These are phyloP conservation scores for Nannoperca australis DNA, from an alignment of 2,797 vertebrate genomes.

Conservation along the genomic window DNA sequence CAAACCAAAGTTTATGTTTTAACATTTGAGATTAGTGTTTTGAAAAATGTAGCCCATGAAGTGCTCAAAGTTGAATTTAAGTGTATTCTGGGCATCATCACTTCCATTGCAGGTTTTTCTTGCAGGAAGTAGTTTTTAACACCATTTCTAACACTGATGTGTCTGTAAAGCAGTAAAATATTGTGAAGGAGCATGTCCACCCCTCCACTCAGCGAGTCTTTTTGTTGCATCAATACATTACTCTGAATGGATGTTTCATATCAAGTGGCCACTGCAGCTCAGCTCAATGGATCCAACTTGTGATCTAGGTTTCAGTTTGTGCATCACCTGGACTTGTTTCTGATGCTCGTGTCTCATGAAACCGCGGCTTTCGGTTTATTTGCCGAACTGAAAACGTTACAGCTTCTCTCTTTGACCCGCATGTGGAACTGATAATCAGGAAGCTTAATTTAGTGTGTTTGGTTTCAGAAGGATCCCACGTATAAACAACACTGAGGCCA, in stretches of 20 bases:
- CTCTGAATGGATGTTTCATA: background rate
- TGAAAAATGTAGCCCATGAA: background rate
- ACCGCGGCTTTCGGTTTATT: conserved; percentile 23
- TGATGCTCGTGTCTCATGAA: background rate
- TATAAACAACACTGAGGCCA: conserved; percentile 17
- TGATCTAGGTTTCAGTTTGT: conserved; percentile 17
- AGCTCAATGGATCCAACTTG: background rate
- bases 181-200: background rate
- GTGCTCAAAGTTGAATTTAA: background rate
- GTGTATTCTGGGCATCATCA: background rate
- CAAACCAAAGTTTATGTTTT: background rate
- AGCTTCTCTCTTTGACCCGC: conserved; percentile 37
- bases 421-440: conserved; percentile 51
- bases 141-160: background rate
- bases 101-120: background rate
- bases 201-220: background rate
- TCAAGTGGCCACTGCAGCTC: background rate
- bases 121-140: background rate
- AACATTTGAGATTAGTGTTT: background rate
- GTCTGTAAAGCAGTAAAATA: background rate
- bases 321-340: background rate
- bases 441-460: conserved; percentile 35
- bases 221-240: background rate
- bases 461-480: conserved; percentile 7
- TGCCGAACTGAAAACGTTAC: conserved; percentile 34